Base-by-base conservation (phyloP, 2,888 invertebrate genomes). In the Leuctra nigra region DNA sequence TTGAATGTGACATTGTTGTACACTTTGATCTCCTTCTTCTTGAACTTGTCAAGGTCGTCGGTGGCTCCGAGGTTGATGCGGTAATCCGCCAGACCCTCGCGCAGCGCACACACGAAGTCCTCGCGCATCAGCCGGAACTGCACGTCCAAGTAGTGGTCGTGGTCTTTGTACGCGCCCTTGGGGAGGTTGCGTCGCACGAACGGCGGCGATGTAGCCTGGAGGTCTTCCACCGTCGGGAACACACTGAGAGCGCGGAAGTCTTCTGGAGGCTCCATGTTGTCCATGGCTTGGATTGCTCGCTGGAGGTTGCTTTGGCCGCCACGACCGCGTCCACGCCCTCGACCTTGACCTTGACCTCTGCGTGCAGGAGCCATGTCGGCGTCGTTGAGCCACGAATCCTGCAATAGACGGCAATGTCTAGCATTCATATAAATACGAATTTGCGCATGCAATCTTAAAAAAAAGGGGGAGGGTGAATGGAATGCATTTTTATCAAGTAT, bases 91-190 rank as follows among this genome's bases (percentile, higher is more conserved):
- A 87, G 77, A 59, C 85, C 87, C 65, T 83, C 77, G 29, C 87
- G 72, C 23, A 93, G 68, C 1, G 91, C 87, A 16, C 77, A 75
- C 33, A 88, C 77, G 66, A 87, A 90, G 70, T 93, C 92, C 73
- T 92, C 90, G 29, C 88, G 73, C 50, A 92, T 68, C 35, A 91
- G 73, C 36, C 85, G 77, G 66, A 88, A 89, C 63, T 59, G 91
- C 4, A 84, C 74, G 64, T 87, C 86, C 22, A 93, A 72, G 67
- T 93, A 93, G 65, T 89, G 82, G 46, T 83, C 77, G 1, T 84
- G 74, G 65, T 75, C 76, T 1, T 73, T 66, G 68, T 86, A 91
- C 0, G 76, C 73, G 14, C 86, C 87, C 41, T 77, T 69, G 1
- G 78, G 69, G 54, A 82, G 77, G 66, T 83, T 84, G 0, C 78